Base-by-base conservation (phyloP, 53 echinoderm and acorn worm genomes). In the Holothuria scabra region DNA sequence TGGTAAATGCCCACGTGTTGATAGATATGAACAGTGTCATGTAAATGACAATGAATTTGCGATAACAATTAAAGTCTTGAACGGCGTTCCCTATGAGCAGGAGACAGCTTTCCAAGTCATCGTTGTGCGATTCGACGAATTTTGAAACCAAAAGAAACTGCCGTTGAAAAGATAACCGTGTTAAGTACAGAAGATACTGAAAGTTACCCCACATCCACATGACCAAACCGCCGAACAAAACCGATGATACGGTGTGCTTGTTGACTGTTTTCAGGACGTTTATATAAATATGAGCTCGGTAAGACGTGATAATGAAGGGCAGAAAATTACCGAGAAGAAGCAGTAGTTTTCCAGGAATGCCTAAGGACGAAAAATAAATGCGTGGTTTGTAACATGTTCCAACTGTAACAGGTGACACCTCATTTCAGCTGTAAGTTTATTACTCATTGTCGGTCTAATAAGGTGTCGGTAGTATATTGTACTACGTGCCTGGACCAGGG, bases 31-130 rank as follows among this genome's bases (percentile, higher is more conserved):
- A 78, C 5, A 56, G 10, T 16, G 28, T 4, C 20, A 56, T 30
- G 78, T 28, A 78, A 20, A 78, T 56, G n/a, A 28, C 56, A 56
- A 78, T 32, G 57, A 48, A 78, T 29, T 78, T 44, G 28, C 58
- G 31, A 31, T 29, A 78, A 23, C 78, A 78, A 58, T 56, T 78
- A 30, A 78, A 78, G 30, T 78, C 78, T 58, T 78, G 78, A 56
- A 78, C 56, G 1, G 78, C 78, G 78, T 78, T 46, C 26, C 78
- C 78, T 14, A 78, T 55, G 8, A 56, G 8, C 3, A 32, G 78
- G 19, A 55, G 56, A 23, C 78, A 78, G 52, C 31, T 12, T 55
- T 78, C 78, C 22, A 78, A 32, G 21, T 78, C 58, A 19, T 31
- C 29, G 18, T 59, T 55, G 26, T 78, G 57, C 26, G 56, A 31